A percentile compares a stretch with the other conserved stretches of the same genome.
phyloP scores from a whole-genome alignment of 2,113 vertebrate species.

The Crotalus viridis region DNA sequence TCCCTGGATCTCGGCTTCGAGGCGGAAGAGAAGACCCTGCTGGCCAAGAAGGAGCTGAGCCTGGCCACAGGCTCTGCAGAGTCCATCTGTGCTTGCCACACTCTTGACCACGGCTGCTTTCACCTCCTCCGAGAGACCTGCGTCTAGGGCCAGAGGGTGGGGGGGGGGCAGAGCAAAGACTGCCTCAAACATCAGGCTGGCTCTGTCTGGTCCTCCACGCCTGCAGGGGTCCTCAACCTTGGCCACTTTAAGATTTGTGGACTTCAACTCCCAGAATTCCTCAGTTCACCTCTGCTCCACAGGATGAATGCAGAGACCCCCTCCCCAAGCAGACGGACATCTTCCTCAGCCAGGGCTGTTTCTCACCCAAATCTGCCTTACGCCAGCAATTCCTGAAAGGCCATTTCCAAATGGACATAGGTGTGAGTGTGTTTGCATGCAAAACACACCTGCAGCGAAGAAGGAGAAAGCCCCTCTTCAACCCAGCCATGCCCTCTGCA shows the following conservation, averaged over 20 bases:
- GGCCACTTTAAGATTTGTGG: no score
- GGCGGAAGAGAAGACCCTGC: background rate
- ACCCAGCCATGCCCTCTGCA: background rate
- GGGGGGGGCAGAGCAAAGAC: no score
- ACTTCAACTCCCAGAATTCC: no score
- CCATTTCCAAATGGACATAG: no score
- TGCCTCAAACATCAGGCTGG: background rate
- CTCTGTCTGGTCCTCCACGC: background rate
- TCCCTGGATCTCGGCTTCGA: rapidly evolving
- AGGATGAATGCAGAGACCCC: background rate
- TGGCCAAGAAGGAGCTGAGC: background rate
- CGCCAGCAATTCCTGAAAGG: background rate
- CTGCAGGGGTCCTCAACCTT: no score
- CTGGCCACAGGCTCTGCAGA: rapidly evolving
- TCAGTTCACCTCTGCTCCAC: background rate
- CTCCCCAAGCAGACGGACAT: background rate
- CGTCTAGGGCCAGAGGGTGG: conserved; percentile 4
- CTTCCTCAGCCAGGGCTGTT: background rate
- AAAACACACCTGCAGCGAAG: background rate
- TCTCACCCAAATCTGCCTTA: background rate
- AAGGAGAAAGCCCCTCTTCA: background rate
- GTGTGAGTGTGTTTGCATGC: background rate
- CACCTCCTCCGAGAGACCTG: conserved; percentile 49
- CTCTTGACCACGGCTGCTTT: background rate
- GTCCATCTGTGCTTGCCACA: rapidly evolving